Conservation (phyloP, 1,140 invertebrate genomes). For the Hetaerina americana region DNA sequence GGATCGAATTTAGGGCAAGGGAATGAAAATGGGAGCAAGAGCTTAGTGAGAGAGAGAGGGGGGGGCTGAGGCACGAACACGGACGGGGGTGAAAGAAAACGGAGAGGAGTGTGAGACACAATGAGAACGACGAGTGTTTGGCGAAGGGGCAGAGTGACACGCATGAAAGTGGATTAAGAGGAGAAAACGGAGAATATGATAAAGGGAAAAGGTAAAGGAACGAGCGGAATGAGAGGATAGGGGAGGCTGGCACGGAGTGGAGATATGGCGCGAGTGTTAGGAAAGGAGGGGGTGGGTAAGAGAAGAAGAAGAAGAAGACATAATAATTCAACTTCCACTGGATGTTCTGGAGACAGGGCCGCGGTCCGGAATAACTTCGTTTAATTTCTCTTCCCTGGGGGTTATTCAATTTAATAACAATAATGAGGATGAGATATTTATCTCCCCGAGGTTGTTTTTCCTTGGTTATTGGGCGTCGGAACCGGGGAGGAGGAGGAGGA, state of each 20-base stretch:
- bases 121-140: too few relatives aligned
- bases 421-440: constrained; percentile 17
- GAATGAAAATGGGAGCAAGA: too few relatives aligned
- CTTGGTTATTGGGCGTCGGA: not conserved
- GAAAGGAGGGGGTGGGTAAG: not conserved
- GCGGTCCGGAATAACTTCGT: constrained; percentile 12
- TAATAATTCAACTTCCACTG: not conserved
- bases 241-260: not conserved
- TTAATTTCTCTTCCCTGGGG: constrained; percentile 13
- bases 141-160: too few relatives aligned
- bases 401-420: constrained; percentile 17
- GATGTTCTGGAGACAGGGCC: constrained; percentile 2
- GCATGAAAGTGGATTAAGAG: too few relatives aligned
- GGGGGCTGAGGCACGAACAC: too few relatives aligned
- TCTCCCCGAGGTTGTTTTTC: constrained; percentile 5
- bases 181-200: too few relatives aligned
- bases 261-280: not conserved
- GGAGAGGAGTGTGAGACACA: too few relatives aligned
- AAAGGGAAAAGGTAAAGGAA: too few relatives aligned
- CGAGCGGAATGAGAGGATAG: not conserved
- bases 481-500: too few relatives aligned
- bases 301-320: not conserved
- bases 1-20: too few relatives aligned
- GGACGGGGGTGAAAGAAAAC: too few relatives aligned
- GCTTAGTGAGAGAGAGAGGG: too few relatives aligned